A percentile compares a stretch with the other conserved stretches of the same genome.
These are phyloP conservation scores for Drosophila affinis DNA, from an alignment of 2,888 invertebrate species.

Conservation along the genomic window DNA sequence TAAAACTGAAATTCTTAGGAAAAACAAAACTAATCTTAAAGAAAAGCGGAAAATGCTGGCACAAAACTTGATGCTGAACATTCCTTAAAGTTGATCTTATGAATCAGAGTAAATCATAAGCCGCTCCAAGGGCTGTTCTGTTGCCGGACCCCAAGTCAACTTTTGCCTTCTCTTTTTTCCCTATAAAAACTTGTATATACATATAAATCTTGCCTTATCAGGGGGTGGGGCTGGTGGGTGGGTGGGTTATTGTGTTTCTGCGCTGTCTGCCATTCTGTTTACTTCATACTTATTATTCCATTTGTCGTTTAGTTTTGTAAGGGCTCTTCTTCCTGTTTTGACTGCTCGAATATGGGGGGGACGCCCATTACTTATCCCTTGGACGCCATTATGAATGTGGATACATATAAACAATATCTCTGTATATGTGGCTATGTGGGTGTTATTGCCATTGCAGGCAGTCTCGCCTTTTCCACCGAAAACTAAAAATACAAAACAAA, in stretches of 20 bases:
- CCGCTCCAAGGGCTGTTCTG: slow-evolving; percentile 13
- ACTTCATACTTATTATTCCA: slow-evolving; percentile 65
- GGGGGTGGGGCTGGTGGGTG: slow-evolving; percentile 14
- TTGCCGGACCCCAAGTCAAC: slow-evolving; percentile 10
- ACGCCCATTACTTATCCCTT: slow-evolving; percentile 70
- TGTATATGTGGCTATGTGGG: slow-evolving; percentile 48
- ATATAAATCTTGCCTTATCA: slow-evolving; percentile 22
- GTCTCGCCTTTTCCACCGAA: slow-evolving; percentile 21
- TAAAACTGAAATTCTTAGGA: background rate
- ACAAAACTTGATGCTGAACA: slow-evolving; percentile 20
- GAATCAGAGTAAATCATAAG: slow-evolving; percentile 33
- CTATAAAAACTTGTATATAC: slow-evolving; percentile 18
- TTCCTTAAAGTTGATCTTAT: slow-evolving; percentile 41
- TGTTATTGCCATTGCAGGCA: slow-evolving; percentile 42
- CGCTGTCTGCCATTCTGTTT: slow-evolving; percentile 47
- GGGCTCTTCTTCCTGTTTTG: slow-evolving; percentile 72
- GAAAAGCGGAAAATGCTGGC: slow-evolving; percentile 10
- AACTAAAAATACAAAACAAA: slow-evolving; percentile 46
- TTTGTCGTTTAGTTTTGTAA: slow-evolving; percentile 71
- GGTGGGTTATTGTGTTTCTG: slow-evolving; percentile 33
- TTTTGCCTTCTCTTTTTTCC: background rate
- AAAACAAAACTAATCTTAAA: background rate
- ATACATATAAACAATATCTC: slow-evolving; percentile 22
- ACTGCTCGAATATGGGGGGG: slow-evolving; percentile 66
- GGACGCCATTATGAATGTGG: slow-evolving; percentile 62